Base-by-base conservation (phyloP, 2,113 vertebrate species). In the Pterocles gutturalis region DNA sequence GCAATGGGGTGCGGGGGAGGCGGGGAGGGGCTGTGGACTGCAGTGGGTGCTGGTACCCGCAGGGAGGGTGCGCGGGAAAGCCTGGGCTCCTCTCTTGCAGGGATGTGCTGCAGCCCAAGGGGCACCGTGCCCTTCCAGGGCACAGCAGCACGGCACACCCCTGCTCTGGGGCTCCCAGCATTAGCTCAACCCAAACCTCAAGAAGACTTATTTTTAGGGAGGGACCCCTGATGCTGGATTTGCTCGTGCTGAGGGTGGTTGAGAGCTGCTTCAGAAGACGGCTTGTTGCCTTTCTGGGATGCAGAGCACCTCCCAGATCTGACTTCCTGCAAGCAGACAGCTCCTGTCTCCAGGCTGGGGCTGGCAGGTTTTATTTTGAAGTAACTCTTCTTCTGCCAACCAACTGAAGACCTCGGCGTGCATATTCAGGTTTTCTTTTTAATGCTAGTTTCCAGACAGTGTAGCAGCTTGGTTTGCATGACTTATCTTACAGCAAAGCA, bases 161-260 rank as follows among this genome's bases (percentile, higher is more conserved):
- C 54, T 54, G 43, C 28, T 16, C 45, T 0, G 0, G 29, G 7
- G 16, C 15, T 5, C 15, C n/a, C 0, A 0, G 26, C 6, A 1
- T 43, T 2, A 64, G 16, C 54, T 53, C 36, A 34, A 61, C 48
- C 48, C 48, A 7, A 12, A 51, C 31, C 14, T 61, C 13, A 8
- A 16, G 26, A 20, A 17, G 11, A 2, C 9, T 21, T 0, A 0
- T 17, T 46, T 25, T 2, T 1, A 7, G 24, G 58, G 33, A 41
- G 13, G 33, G 12, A 34, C 22, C 22, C 16, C 57, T 6, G 7
- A 2, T 19, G 75, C 58, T 88, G 58, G 18, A 7, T 54, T 81
- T 77, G 25, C n/a, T 62, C 7, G 0, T 18, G 69, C 49, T 55
- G 41, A 48, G 21, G 26, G 7, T 38, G 34, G 34, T 11, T 75